Conservation (phyloP, 2,888 invertebrate species). For the Protodeltote pygarga region DNA sequence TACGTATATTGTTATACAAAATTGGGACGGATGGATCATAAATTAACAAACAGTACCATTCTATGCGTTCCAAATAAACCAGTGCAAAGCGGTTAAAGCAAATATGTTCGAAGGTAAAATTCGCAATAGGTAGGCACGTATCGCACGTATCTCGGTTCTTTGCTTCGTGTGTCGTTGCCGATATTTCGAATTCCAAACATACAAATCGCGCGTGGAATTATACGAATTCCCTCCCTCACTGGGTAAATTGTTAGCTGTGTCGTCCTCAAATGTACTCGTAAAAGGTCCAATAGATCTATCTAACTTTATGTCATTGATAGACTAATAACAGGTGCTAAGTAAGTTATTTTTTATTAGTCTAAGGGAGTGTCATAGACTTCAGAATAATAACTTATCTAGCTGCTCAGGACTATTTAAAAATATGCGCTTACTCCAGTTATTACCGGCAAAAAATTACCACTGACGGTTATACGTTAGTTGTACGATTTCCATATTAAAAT, state of each 20-base stretch:
- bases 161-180: constrained; percentile 50
- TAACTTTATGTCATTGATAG: background rate
- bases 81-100: constrained; percentile 39
- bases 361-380: background rate
- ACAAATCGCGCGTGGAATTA: constrained; percentile 51
- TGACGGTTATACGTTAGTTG: constrained; percentile 4
- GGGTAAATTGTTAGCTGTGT: constrained; percentile 17
- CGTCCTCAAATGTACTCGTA: constrained; percentile 6
- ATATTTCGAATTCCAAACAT: constrained; percentile 62
- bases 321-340: constrained; percentile 29
- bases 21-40: constrained; percentile 12
- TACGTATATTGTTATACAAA: background rate
- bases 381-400: background rate
- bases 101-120: constrained; percentile 45
- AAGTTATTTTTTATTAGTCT: constrained; percentile 7
- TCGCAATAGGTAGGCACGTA: constrained; percentile 42
- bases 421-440: constrained; percentile 12
- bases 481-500: constrained; percentile 24
- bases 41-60: constrained; percentile 14
- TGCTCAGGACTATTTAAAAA: background rate
- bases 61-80: constrained; percentile 30
- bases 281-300: constrained; percentile 7
- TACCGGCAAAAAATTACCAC: constrained; percentile 18
- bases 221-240: constrained; percentile 43
- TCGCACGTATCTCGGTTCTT: constrained; percentile 49